Conservation (phyloP, 2,797 vertebrate genomes). For the Pogoniulus pusillus region DNA sequence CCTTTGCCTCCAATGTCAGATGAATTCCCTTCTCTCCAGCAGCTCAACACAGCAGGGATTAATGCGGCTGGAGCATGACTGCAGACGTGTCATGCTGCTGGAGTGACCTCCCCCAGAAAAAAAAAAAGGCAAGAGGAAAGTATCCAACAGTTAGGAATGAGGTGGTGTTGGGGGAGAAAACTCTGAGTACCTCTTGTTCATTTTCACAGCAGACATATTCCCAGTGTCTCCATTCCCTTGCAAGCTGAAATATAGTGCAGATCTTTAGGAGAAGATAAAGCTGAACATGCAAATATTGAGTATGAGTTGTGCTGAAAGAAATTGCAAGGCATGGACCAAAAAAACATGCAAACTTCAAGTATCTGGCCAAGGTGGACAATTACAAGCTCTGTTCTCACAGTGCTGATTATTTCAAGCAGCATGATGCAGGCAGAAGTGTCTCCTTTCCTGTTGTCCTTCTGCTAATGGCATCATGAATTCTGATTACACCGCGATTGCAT, state of each 20-base stretch:
- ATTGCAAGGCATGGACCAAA: not conserved
- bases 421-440: slow-evolving; percentile 29
- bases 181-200: slow-evolving; percentile 22
- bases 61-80: slow-evolving; percentile 37
- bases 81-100: not conserved
- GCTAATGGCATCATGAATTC: slow-evolving; percentile 58
- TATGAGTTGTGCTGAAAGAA: slow-evolving; percentile 26
- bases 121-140: slow-evolving; percentile 19
- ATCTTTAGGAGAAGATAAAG: slow-evolving; percentile 41
- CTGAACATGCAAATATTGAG: not conserved
- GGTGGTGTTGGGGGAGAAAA: not conserved
- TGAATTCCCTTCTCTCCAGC: slow-evolving; percentile 67
- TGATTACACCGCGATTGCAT: slow-evolving; percentile 35
- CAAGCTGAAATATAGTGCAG: not conserved
- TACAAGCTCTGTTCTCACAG: not conserved
- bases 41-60: slow-evolving; percentile 68
- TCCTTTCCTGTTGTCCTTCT: slow-evolving; percentile 69
- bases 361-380: not conserved
- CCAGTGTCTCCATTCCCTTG: not conserved
- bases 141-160: slow-evolving; percentile 36
- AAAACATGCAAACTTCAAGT: not conserved
- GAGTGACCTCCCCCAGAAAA: slow-evolving; percentile 46
- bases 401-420: slow-evolving; percentile 40
- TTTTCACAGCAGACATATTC: slow-evolving; percentile 40
- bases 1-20: slow-evolving; percentile 66